Evolutionary conservation across 2,888 invertebrate genomes (phyloP), one percentile per base, ranked within the genome.

Genomic region (Cantharis lateralis): DNA sequence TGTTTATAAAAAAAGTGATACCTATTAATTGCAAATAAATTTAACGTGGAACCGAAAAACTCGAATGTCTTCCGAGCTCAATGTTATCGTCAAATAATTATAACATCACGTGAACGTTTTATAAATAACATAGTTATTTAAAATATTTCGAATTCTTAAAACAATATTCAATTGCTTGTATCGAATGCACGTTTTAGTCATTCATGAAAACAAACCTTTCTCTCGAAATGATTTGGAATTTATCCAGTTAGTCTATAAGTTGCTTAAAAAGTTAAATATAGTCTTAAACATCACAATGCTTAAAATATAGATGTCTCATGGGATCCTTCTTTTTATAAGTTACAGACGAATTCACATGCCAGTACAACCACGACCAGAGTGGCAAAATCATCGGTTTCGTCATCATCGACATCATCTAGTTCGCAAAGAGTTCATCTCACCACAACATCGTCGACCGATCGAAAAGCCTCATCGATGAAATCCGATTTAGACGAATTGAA

Each of bases 381-480:
- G 48, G 82, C 83, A 64, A 84, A 84, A 89, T 81, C 81, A 74
- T 81, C 83, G 1, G 80, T 83, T 24, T 82, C 85, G 66, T 86
- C 87, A 77, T 81, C 85, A 70, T 86, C 87, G 77, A 87, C 91
- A 89, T 89, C 91, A 89, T 87, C 89, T 90, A 91, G 84, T 76
- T 82, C 85, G 68, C 84, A 85, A 77, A 75, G 88, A 91, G 89
- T 84, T 87, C 84, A 88, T 88, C 82, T 88, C 87, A 87, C 87
- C 76, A 85, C 85, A 82, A 84, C 85, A 77, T 85, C 85, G 79
- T 86, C 86, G 48, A 93, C 93, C 84, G 95, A 95, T 90, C 92
- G 94, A 91, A 95, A 95, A 89, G 93, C 95, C 81, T 94, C 93
- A 86, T 94, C 94, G 77, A 93, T 95, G 89, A 95, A 95, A 89